A percentile compares a stretch with the other conserved stretches of the same genome.
Evolutionary conservation across 2,888 invertebrate genomes (phyloP).

Genomic region (Leptinotarsa haldemani): DNA sequence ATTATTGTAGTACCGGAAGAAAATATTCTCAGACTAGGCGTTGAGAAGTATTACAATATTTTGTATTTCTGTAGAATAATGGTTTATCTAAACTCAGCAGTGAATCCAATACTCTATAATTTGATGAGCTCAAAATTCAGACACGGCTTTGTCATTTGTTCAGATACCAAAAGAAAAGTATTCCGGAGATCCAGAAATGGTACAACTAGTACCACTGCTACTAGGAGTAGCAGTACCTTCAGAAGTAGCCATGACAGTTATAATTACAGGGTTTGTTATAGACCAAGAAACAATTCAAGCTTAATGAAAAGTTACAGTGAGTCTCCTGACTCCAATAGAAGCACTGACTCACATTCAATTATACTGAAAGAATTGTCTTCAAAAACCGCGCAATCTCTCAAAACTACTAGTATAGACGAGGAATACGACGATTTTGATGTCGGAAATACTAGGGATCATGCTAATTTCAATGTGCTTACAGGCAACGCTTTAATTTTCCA

Average conservation of each 20-base stretch:
- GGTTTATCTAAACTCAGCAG: constrained; percentile 89
- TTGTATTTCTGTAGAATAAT: constrained; percentile 87
- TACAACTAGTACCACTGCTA: constrained; percentile 71
- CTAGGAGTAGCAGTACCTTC: constrained; percentile 61
- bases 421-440: constrained; percentile 45
- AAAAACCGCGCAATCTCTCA: constrained; percentile 29
- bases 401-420: constrained; percentile 45
- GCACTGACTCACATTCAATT: constrained; percentile 62
- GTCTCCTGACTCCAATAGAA: constrained; percentile 71
- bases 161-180: constrained; percentile 68
- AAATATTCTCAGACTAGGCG: constrained; percentile 75
- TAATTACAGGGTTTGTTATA: constrained; percentile 59
- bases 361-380: constrained; percentile 38
- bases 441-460: constrained; percentile 36
- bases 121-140: constrained; percentile 93
- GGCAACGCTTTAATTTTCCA: constrained; percentile 53
- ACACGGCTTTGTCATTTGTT: constrained; percentile 80
- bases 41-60: constrained; percentile 84
- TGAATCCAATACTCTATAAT: constrained; percentile 93
- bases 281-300: constrained; percentile 59
- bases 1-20: constrained; percentile 82
- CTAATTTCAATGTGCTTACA: constrained; percentile 51
- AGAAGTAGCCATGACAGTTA: constrained; percentile 60
- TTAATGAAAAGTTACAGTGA: constrained; percentile 60
- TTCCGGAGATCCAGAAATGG: constrained; percentile 65